Percentiles rank a stretch among this genome's conserved stretches.
Conservation (phyloP, 1,140 invertebrate species). For the Dysdera silvatica region DNA sequence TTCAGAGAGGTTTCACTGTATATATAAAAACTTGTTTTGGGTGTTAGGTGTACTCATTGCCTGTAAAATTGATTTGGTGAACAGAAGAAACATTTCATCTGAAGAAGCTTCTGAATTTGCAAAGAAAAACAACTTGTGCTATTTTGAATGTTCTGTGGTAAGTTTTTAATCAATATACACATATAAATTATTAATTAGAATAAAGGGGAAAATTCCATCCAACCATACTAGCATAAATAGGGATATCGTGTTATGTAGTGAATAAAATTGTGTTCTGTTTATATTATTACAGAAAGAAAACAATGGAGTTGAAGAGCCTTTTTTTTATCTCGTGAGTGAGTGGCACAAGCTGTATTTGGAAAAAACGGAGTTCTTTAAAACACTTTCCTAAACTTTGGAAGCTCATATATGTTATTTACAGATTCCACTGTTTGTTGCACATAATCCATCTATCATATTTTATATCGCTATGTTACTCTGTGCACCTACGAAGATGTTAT, state of each 20-base stretch:
- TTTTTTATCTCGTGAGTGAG: slow-evolving; percentile 50
- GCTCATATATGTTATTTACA: too few species aligned
- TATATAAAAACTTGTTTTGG: too few species aligned
- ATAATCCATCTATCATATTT: too few species aligned
- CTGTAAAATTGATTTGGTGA: slow-evolving; percentile 94
- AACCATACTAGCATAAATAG: too few species aligned
- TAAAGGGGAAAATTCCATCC: too few species aligned
- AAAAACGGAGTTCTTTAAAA: slow-evolving; percentile 37
- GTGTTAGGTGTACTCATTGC: slow-evolving; percentile 78
- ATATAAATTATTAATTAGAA: too few species aligned
- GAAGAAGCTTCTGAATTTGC: slow-evolving; percentile 80
- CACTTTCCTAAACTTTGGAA: slow-evolving; percentile 28
- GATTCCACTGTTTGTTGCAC: too few species aligned
- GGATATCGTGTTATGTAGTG: slow-evolving; percentile 22
- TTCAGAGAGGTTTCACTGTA: too few species aligned
- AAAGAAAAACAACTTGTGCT: slow-evolving; percentile 49
- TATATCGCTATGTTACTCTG: too few species aligned
- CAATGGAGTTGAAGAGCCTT: slow-evolving; percentile 49
- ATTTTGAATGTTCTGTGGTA: slow-evolving; percentile 53
- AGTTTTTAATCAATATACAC: too few species aligned
- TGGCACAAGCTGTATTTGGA: slow-evolving; percentile 48
- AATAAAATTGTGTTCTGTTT: slow-evolving; percentile 13
- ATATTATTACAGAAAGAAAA: slow-evolving; percentile 49
- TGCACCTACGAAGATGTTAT: too few species aligned
- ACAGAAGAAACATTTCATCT: slow-evolving; percentile 77